Evolutionary conservation across 1,140 invertebrate species (phyloP).

Genomic region (Heliconius nattereri): DNA sequence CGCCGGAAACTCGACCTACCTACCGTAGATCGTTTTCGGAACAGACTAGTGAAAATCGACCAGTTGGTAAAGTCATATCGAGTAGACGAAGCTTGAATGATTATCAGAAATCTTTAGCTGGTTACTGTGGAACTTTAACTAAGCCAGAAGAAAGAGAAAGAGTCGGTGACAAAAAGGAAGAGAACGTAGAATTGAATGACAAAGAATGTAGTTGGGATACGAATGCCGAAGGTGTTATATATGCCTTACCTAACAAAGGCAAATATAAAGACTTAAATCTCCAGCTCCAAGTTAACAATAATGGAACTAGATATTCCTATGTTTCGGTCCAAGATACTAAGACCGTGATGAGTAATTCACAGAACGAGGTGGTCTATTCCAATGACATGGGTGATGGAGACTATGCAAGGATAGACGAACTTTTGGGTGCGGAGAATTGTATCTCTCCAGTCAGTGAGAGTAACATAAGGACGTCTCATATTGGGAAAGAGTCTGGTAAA

Average conservation of each 20-base stretch:
- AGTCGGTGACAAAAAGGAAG: constrained; percentile 57
- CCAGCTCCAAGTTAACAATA: constrained; percentile 77
- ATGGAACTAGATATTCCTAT: constrained; percentile 76
- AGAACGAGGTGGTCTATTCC: constrained; percentile 72
- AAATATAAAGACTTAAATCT: constrained; percentile 79
- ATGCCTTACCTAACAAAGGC: constrained; percentile 79
- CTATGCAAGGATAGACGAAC: constrained; percentile 74
- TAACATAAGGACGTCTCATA: constrained; percentile 74
- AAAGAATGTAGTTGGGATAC: constrained; percentile 78
- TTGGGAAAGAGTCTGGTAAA: constrained; percentile 61
- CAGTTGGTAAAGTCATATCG: constrained; percentile 80
- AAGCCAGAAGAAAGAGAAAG: constrained; percentile 47
- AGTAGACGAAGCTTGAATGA: constrained; percentile 83
- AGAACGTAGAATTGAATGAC: constrained; percentile 60
- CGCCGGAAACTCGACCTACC: constrained; percentile 80
- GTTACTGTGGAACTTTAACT: constrained; percentile 57
- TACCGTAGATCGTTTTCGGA: constrained; percentile 86
- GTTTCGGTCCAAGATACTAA: constrained; percentile 75
- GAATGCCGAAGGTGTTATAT: constrained; percentile 78
- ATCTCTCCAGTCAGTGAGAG: constrained; percentile 66
- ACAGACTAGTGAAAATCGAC: constrained; percentile 73
- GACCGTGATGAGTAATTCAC: constrained; percentile 74
- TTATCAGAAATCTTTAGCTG: constrained; percentile 76
- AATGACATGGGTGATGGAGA: constrained; percentile 73
- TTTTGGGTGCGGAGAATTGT: constrained; percentile 73